Percentiles rank a stretch among this genome's conserved stretches.
phyloP scores from a whole-genome alignment of 2,888 invertebrate species.

The Xanthia togata region DNA sequence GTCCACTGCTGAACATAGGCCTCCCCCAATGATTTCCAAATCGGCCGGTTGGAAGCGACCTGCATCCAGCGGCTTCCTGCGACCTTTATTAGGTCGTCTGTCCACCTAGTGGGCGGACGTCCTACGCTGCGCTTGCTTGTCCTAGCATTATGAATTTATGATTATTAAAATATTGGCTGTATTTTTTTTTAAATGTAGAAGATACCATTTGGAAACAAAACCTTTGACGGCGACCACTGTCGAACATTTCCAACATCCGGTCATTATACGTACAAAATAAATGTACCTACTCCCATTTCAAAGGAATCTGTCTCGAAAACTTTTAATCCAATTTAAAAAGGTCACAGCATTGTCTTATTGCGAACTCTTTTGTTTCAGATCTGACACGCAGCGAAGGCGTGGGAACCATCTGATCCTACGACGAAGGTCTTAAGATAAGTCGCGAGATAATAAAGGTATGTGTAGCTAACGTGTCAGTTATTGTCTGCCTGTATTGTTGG shows the following conservation, averaged over 20 bases:
- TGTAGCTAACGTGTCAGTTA: slow-evolving; percentile 73
- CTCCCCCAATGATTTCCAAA: too few species aligned
- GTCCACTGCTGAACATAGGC: too few species aligned
- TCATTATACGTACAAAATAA: slow-evolving; percentile 32
- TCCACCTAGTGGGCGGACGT: too few species aligned
- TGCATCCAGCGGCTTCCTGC: too few species aligned
- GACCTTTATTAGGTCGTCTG: too few species aligned
- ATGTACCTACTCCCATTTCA: slow-evolving; percentile 34
- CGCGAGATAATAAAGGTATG: slow-evolving; percentile 64
- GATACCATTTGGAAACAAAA: not conserved
- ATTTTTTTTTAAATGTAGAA: not conserved
- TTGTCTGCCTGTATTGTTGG: slow-evolving; percentile 78
- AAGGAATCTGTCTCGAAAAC: slow-evolving; percentile 52
- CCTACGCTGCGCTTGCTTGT: too few species aligned
- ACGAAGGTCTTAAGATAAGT: slow-evolving; percentile 67
- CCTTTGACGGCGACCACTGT: not conserved
- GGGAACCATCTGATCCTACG: slow-evolving; percentile 70
- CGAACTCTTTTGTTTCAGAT: slow-evolving; percentile 72
- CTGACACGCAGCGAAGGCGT: slow-evolving; percentile 73
- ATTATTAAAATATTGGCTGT: not conserved
- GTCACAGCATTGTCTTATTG: slow-evolving; percentile 67
- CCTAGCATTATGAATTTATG: not conserved
- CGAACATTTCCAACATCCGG: slow-evolving; percentile 36
- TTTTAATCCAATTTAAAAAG: slow-evolving; percentile 72
- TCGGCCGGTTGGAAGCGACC: too few species aligned